A percentile compares a stretch with the other conserved stretches of the same genome.
Evolutionary conservation across 2,113 vertebrate species (phyloP).

Genomic region (Clarias macrocephalus): DNA sequence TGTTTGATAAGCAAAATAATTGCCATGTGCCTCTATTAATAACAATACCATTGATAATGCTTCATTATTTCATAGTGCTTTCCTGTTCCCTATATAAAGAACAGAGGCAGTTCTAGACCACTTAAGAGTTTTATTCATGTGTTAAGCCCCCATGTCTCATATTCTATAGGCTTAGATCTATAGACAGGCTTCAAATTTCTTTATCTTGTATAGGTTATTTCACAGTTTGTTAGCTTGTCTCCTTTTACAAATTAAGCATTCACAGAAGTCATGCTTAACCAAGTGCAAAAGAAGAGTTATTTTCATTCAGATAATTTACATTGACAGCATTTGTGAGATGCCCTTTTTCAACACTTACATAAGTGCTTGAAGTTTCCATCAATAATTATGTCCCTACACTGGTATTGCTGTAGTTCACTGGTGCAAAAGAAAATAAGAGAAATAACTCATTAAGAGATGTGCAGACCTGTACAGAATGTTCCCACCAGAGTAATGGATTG

Average conservation of each 20-base stretch:
- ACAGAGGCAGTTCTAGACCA: constrained; percentile 55
- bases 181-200: constrained; percentile 63
- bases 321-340: no score
- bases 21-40: constrained; percentile 67
- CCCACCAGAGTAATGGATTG: constrained; percentile 62
- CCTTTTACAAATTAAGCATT: constrained; percentile 48
- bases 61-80: constrained; percentile 71
- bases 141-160: constrained; percentile 63
- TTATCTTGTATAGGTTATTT: constrained; percentile 58
- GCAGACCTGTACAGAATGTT: constrained; percentile 10
- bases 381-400: no score
- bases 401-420: constrained; percentile 49
- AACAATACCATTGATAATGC: constrained; percentile 71
- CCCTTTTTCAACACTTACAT: no score
- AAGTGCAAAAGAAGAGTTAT: constrained; percentile 36
- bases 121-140: constrained; percentile 69
- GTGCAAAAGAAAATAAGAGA: constrained; percentile 48
- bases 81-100: constrained; percentile 63
- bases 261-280: constrained; percentile 35
- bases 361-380: no score
- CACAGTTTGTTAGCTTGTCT: constrained; percentile 32
- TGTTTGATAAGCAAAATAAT: constrained; percentile 70
- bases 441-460: constrained; percentile 51
- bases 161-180: constrained; percentile 55
- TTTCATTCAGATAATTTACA: constrained; percentile 41